Conservation (phyloP, 2,797 vertebrate genomes). For the Sitta carolinensis region DNA sequence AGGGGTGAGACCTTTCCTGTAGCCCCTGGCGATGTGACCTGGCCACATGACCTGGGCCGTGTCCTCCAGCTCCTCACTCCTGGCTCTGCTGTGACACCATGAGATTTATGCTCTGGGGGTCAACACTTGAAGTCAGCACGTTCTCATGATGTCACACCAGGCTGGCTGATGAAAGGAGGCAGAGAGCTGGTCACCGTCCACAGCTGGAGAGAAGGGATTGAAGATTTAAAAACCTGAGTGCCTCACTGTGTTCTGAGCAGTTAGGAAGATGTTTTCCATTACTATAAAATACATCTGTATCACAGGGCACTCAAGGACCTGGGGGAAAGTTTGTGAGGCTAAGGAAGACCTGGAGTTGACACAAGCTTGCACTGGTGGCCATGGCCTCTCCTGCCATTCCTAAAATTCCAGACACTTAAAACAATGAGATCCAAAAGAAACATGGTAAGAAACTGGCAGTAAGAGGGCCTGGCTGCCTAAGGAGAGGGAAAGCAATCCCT, state of each 20-base stretch:
- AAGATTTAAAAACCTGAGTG: not conserved
- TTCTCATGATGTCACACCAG: constrained; percentile 38
- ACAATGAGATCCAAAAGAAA: not conserved
- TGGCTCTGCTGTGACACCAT: constrained; percentile 22
- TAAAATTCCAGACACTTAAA: not conserved
- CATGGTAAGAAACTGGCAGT: not conserved
- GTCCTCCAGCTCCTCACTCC: constrained; percentile 44
- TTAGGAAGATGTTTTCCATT: not conserved
- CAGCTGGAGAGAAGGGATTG: not conserved
- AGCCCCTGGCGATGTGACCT: constrained; percentile 49
- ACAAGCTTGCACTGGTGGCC: not conserved
- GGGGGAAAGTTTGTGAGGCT: not conserved
- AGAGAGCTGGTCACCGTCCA: not conserved
- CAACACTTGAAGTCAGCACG: not conserved
- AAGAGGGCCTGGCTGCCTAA: not conserved
- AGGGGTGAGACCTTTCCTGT: constrained; percentile 43
- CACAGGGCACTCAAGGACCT: not conserved
- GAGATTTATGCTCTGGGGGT: constrained; percentile 62
- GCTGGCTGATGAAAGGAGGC: constrained; percentile 28
- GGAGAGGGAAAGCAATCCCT: not conserved
- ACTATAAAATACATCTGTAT: not conserved
- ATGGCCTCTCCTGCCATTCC: not conserved
- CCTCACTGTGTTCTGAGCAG: not conserved
- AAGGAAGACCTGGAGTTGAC: not conserved
- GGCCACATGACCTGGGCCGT: constrained; percentile 36